Evolutionary conservation across 2,888 invertebrate species (phyloP).

Genomic region (Sthenelais limicola): DNA sequence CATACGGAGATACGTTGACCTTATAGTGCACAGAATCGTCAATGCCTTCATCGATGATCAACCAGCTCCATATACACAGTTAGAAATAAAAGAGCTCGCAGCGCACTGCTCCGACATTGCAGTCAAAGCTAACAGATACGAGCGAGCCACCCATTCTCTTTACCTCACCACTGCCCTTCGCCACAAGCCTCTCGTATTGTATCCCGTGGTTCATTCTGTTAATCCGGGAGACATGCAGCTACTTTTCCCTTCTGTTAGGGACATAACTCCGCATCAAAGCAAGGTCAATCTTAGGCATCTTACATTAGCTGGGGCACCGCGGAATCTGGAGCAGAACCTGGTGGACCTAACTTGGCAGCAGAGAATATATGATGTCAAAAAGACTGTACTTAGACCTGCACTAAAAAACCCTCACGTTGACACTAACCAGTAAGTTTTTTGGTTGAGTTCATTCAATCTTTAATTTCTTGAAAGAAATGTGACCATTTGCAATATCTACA

Average conservation of each 20-base stretch:
- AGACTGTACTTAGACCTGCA: constrained; percentile 18
- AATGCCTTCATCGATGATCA: constrained; percentile 55
- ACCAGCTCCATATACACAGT: constrained; percentile 55
- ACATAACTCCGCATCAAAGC: constrained; percentile 42
- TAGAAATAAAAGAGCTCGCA: constrained; percentile 56
- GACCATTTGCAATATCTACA: no score
- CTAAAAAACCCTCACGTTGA: no score
- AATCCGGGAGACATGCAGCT: constrained; percentile 52
- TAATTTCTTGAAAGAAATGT: no score
- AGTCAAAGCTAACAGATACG: constrained; percentile 41
- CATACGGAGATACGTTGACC: constrained; percentile 60
- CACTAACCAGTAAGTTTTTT: no score
- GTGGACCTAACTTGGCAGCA: constrained; percentile 60
- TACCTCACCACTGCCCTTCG: constrained; percentile 55
- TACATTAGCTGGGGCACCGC: constrained; percentile 52
- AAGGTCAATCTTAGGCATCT: constrained; percentile 52
- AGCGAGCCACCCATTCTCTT: constrained; percentile 47
- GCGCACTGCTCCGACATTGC: constrained; percentile 43
- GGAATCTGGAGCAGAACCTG: constrained; percentile 27
- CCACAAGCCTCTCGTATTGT: constrained; percentile 55
- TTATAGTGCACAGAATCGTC: constrained; percentile 62
- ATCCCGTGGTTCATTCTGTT: constrained; percentile 58
- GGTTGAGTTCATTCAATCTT: no score
- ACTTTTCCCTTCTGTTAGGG: constrained; percentile 51
- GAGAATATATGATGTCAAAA: constrained; percentile 58